Evolutionary conservation across 2,113 vertebrate genomes (phyloP), one percentile per base, ranked within the genome.

Genomic region (Ia io): DNA sequence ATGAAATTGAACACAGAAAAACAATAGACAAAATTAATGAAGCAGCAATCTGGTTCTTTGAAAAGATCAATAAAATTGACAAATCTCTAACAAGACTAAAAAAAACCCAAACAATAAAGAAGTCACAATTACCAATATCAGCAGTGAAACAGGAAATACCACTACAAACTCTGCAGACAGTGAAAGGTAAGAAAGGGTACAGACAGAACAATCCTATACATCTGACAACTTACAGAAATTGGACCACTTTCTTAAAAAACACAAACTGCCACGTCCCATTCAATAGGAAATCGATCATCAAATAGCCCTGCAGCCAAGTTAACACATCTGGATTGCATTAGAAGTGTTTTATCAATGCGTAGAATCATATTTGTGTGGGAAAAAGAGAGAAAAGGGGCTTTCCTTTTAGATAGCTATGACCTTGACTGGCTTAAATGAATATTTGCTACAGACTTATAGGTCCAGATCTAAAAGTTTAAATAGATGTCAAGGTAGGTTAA

Each of bases 311-410:
- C 7, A 32, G 65, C n/a, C 69, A 35, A 25, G 71, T 0, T 4
- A 44, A 8, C 12, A 40, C 28, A 0, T 0, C 1, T 0, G 35
- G 0, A 5, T 77, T n/a, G 16, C 18, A 0, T 12, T 17, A 5
- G 3, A 0, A 28, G 53, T 3, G 4, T 37, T 61, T 49, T 9
- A 13, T n/a, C 13, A 40, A 0, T 1, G 22, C 0, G 1, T 5
- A 14, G 30, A 69, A 1, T 53, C 14, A 0, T 13, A 11, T 28
- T 20, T 69, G 37, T 51, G 37, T 35, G 40, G 73, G 49, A 28
- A 49, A 40, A 20, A 17, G 6, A 13, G 18, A 40, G 40, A 13
- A 28, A 28, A 23, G 17, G 30, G 9, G 53, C 42, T 40, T 69
- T 53, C 59, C 51, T 83, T 53, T 47, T 3, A 53, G 77, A 30